A percentile compares a stretch with the other conserved stretches of the same genome.
Evolutionary conservation across 2,797 vertebrate genomes (phyloP).

Genomic region (Moxostoma hubbsi): DNA sequence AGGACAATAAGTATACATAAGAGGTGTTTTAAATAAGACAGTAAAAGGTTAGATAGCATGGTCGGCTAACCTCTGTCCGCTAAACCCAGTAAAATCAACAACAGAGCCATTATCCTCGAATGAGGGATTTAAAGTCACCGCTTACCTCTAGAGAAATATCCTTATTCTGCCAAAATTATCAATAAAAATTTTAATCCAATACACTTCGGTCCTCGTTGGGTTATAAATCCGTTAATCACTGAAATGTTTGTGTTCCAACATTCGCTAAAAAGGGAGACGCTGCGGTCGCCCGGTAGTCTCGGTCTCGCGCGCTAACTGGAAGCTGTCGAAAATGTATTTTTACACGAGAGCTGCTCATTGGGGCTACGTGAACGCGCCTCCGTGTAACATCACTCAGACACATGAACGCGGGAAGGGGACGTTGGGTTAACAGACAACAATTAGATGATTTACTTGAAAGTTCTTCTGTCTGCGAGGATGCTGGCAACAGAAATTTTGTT

Average conservation of each 20-base stretch:
- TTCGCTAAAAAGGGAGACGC: conserved; percentile 65
- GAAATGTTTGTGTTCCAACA: conserved; percentile 62
- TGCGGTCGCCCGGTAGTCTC: conserved; percentile 57
- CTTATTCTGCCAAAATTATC: conserved; percentile 38
- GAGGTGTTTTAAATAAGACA: background rate
- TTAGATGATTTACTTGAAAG: background rate
- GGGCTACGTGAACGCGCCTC: conserved; percentile 35
- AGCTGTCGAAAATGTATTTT: conserved; percentile 70
- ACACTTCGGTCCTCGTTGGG: conserved; percentile 40
- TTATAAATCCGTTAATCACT: conserved; percentile 64
- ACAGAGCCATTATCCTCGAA: conserved; percentile 16
- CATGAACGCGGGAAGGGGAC: conserved; percentile 8
- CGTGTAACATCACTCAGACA: background rate
- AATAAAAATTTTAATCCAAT: conserved; percentile 40
- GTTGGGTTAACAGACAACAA: conserved; percentile 10
- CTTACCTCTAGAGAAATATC: conserved; percentile 76
- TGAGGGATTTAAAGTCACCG: conserved; percentile 1
- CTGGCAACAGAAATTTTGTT: no score
- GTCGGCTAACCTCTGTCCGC: conserved; percentile 37
- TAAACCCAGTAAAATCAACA: conserved; percentile 32
- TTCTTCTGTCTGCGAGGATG: no score
- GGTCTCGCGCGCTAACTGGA: conserved; percentile 67
- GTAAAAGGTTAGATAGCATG: background rate
- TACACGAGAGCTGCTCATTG: conserved; percentile 53
- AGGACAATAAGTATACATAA: background rate